Evolutionary conservation across 1,140 invertebrate species (phyloP).

Genomic region (Camponotus vicinus): DNA sequence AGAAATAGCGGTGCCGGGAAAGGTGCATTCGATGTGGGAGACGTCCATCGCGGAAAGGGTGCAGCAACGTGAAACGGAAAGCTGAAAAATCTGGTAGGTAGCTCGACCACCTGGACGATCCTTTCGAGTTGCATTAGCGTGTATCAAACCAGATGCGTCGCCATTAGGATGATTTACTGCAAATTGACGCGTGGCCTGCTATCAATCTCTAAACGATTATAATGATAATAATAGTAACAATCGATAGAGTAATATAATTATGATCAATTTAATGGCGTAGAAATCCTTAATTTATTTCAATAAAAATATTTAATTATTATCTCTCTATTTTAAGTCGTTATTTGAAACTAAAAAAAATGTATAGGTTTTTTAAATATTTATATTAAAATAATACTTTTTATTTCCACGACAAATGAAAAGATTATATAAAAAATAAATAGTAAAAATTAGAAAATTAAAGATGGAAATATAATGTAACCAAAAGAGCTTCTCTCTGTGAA

Average conservation of each 20-base stretch:
- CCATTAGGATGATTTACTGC: background rate
- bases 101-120: slow-evolving; percentile 70
- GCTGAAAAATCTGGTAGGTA: slow-evolving; percentile 65
- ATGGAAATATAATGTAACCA: background rate
- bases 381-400: background rate
- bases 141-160: slow-evolving; percentile 65
- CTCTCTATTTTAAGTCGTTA: background rate
- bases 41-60: slow-evolving; percentile 46
- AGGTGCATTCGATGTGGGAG: slow-evolving; percentile 23
- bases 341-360: background rate
- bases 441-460: background rate
- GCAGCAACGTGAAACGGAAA: slow-evolving; percentile 56
- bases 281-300: background rate
- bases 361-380: background rate
- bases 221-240: background rate
- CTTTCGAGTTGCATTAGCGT: slow-evolving; percentile 61
- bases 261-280: background rate
- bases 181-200: slow-evolving; percentile 24
- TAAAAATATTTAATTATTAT: slow-evolving; percentile 14
- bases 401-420: background rate
- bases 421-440: slow-evolving; percentile 2
- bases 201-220: background rate
- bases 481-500: background rate
- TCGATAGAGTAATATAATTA: background rate
- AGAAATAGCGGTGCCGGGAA: slow-evolving; percentile 31